Conservation (phyloP, 30 jellyfish, hydroid and myxozoan species). For the Pelagia noctiluca region DNA sequence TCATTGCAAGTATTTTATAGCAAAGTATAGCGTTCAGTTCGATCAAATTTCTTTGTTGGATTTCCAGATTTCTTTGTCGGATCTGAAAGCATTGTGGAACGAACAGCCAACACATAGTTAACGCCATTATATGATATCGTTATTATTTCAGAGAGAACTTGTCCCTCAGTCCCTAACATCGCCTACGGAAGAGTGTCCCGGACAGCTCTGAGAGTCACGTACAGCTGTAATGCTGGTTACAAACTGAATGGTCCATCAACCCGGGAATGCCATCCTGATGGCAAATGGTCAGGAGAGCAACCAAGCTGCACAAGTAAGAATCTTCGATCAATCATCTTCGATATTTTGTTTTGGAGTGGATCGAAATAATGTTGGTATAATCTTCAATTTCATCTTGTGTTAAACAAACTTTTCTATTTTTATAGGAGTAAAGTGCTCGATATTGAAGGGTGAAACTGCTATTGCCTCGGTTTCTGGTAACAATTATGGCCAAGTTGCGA, state of each 20-base stretch:
- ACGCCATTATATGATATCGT: too few species aligned
- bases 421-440: slow-evolving; percentile 77
- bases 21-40: too few species aligned
- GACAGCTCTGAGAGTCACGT: slow-evolving; percentile 42
- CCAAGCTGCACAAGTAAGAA: slow-evolving; percentile 86
- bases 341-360: neutral
- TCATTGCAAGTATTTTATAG: too few species aligned
- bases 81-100: too few species aligned
- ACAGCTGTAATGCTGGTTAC: slow-evolving; percentile 81
- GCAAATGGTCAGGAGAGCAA: slow-evolving; percentile 86
- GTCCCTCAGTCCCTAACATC: slow-evolving; percentile 60
- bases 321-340: neutral
- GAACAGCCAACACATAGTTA: too few species aligned
- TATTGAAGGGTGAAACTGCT: slow-evolving; percentile 68
- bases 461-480: slow-evolving; percentile 40
- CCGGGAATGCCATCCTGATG: slow-evolving; percentile 84
- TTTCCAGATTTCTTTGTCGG: too few species aligned
- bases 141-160: slow-evolving; percentile 29
- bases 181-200: slow-evolving; percentile 53
- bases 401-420: neutral
- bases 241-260: slow-evolving; percentile 72
- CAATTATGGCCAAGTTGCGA: slow-evolving; percentile 49
- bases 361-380: neutral
- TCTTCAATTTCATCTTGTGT: neutral
- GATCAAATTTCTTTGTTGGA: too few species aligned